Base-by-base conservation (phyloP, 2,888 invertebrate genomes). In the Eudasyphora cyanicolor region DNA sequence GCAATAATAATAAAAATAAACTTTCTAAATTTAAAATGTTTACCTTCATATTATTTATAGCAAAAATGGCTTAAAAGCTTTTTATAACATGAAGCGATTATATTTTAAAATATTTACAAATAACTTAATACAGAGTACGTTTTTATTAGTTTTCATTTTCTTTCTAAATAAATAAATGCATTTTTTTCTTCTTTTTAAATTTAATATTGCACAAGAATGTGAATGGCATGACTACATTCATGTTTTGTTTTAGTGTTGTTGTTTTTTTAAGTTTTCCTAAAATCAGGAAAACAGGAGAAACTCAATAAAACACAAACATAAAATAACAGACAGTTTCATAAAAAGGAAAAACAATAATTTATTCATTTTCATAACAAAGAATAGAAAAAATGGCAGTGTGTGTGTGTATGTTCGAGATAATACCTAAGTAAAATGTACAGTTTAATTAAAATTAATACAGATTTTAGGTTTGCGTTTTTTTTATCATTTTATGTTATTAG, bases 271-370 rank as follows among this genome's bases (percentile, higher is more conserved):
- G 14, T 14, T 45, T n/a, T 45, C n/a, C 45, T 45, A 45, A 45
- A 45, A 45, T 6, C 2, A n/a, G n/a, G n/a, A n/a, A 45, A 45
- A 45, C 14, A 0, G 4, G 2, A 67, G 17, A 54, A 49, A 17
- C 24, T 57, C 24, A 17, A 54, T 74, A 14, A 5, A 38, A 38
- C 38, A 45, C 2, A 45, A 45, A 45, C n/a, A 45, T 45, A 4
- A 45, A 45, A n/a, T 45, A 45, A 45, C n/a, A 45, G n/a, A 45
- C 4, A n/a, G 27, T 78, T 71, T 21, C 7, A 35, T 81, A 57
- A 71, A 79, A 79, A 78, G n/a, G 21, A 64, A 64, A 74, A 71
- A 76, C 73, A 73, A 70, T n/a, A n/a, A 62, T 82, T 62, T 64
- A 71, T 78, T 74, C 29, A 60, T 74, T 82, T 45, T n/a, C n/a